Evolutionary conservation across 2,888 invertebrate genomes (phyloP).

Genomic region (Tethea ocularis): DNA sequence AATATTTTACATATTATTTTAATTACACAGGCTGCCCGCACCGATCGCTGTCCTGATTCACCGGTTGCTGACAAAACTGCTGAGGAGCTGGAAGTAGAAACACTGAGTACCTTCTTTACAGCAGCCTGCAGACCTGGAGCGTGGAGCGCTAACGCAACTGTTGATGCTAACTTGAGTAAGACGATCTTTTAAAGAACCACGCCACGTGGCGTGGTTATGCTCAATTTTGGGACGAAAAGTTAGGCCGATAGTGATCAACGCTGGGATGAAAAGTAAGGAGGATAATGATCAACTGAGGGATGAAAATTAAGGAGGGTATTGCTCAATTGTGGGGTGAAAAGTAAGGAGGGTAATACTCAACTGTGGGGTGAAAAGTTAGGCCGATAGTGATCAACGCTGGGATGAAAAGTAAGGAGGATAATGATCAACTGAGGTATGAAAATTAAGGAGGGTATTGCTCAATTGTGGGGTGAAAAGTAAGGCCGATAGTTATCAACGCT

Average conservation of each 20-base stretch:
- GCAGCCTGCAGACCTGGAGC: slow-evolving; percentile 89
- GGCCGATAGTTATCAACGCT: neutral
- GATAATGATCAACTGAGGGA: too few species aligned
- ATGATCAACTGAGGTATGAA: too few species aligned
- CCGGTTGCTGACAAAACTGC: slow-evolving; percentile 57
- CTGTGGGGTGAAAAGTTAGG: too few species aligned
- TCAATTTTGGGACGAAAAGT: too few species aligned
- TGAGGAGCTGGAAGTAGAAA: slow-evolving; percentile 85
- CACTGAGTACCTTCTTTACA: slow-evolving; percentile 86
- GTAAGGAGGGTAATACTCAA: neutral
- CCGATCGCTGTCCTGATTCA: slow-evolving; percentile 54
- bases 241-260: too few species aligned
- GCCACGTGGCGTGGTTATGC: neutral
- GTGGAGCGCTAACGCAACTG: slow-evolving; percentile 83
- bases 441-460: too few species aligned
- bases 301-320: too few species aligned
- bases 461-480: too few species aligned
- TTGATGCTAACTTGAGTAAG: slow-evolving; percentile 85
- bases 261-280: too few species aligned
- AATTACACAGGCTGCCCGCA: slow-evolving; percentile 54
- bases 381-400: too few species aligned
- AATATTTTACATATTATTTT: neutral
- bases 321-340: too few species aligned
- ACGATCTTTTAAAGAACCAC: slow-evolving; percentile 9
- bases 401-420: too few species aligned